Conservation (phyloP, 2,888 invertebrate species). For the Tuberolachnus salignus region DNA sequence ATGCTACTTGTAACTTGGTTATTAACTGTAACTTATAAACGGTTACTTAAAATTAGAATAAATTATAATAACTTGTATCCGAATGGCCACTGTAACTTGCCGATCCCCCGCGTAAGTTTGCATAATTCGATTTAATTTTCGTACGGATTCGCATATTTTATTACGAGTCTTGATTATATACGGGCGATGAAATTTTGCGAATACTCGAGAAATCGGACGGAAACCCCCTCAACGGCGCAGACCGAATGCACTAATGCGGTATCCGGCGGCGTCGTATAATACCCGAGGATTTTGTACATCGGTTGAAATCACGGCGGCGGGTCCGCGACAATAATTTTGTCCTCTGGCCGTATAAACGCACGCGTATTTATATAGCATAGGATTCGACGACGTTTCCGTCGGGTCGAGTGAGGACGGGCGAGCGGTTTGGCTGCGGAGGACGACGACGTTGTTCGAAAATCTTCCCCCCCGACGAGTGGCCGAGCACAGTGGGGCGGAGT, state of each 20-base stretch:
- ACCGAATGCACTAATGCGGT: too few relatives aligned
- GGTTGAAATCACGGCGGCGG: conserved; percentile 20
- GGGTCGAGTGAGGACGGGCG: neutral
- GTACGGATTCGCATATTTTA: too few relatives aligned
- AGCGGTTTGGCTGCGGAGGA: conserved; percentile 7
- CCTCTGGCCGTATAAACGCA: neutral
- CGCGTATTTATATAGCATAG: neutral
- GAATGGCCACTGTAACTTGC: too few relatives aligned
- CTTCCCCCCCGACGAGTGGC: neutral
- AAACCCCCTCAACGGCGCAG: neutral
- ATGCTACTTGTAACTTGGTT: too few relatives aligned
- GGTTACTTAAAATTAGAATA: too few relatives aligned
- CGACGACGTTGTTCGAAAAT: neutral
- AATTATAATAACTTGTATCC: too few relatives aligned
- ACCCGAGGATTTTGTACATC: neutral
- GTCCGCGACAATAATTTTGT: neutral
- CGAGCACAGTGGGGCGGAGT: neutral
- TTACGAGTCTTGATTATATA: too few relatives aligned
- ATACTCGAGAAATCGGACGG: too few relatives aligned
- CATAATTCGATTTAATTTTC: too few relatives aligned
- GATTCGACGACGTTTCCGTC: neutral
- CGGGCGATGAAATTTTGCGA: too few relatives aligned
- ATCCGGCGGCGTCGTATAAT: neutral
- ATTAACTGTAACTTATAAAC: too few relatives aligned
- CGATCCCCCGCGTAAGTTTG: too few relatives aligned